Base-by-base conservation (phyloP, 2,797 vertebrate species). In the Brotula barbata region DNA sequence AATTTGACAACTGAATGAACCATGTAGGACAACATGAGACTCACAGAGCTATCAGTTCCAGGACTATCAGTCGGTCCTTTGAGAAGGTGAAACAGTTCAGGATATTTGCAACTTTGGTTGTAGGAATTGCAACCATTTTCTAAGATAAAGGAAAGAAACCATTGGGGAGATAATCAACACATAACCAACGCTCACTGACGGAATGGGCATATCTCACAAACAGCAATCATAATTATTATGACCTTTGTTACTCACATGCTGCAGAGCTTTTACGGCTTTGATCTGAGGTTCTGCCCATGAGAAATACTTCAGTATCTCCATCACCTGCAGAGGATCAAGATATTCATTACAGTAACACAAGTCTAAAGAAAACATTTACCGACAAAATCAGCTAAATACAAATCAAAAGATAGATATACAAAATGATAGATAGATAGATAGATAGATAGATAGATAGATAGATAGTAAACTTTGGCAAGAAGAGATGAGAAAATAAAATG, bases 101-200 rank as follows among this genome's bases (percentile, higher is more conserved):
- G 70, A 99, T 98, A 75, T 95, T 97, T 78, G 95, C 94, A 67
- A 95, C 95, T 91, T 99, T 96, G 46, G 94, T 93, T 73, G 97
- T 96, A 0, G 94, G 92, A 63, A 99, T 93, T 53, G 97, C 97
- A 58, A 99, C 96, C 95, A 99, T 98, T 98, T 99, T 99, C 97
- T 99, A 82, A 43, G 34, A 31, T 2, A 65, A 70, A 15, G 69
- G 36, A 62, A 25, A 12, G 7, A 50, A 6, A 75, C 59, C 16
- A 22, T 39, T 15, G n/a, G 47, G 17, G 12, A 7, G 25, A 59
- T 7, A 33, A 23, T 13, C 19, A 28, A 47, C 20, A 43, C 10
- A 41, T n/a, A 5, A 49, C 34, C 53, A 6, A 59, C 5, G n/a
- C 1, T 1, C 57, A 9, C 20, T 7, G 31, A 33, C 31, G 11